These are phyloP conservation scores for Channallabes apus DNA, from an alignment of 2,797 vertebrate species.

Conservation along the genomic window DNA sequence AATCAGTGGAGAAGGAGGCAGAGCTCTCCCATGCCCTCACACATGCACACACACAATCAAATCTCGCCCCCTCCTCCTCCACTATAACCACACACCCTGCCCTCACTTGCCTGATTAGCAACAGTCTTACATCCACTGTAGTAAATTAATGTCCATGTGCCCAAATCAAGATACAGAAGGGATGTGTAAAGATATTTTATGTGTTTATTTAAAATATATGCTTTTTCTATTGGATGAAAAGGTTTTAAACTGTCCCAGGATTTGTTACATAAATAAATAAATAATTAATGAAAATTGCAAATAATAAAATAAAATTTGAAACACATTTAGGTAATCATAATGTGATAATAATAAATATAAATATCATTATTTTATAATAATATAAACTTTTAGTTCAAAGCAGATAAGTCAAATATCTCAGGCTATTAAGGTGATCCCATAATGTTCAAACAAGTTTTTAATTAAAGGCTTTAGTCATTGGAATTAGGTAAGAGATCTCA, in stretches of 20 bases:
- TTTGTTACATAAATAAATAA: neutral
- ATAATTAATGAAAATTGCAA: no score
- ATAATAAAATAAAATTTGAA: no score
- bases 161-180: constrained; percentile 14
- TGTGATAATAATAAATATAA: neutral
- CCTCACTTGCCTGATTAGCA: constrained; percentile 30
- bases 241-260: neutral
- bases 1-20: constrained; percentile 48
- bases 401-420: neutral
- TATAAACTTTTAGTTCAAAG: neutral
- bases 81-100: constrained; percentile 38
- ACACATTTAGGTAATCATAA: neutral
- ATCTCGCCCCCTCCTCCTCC: constrained; percentile 4
- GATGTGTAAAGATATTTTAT: neutral
- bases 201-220: neutral
- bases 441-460: neutral
- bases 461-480: neutral
- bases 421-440: neutral
- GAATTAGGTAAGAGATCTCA: neutral
- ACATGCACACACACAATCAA: constrained; percentile 25
- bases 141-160: constrained; percentile 39
- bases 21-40: constrained; percentile 26
- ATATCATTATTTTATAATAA: no score
- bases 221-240: neutral
- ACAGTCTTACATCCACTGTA: constrained; percentile 43